These are phyloP conservation scores for Synergus umbraculus DNA, from an alignment of 2,888 invertebrate genomes.

Conservation along the genomic window DNA sequence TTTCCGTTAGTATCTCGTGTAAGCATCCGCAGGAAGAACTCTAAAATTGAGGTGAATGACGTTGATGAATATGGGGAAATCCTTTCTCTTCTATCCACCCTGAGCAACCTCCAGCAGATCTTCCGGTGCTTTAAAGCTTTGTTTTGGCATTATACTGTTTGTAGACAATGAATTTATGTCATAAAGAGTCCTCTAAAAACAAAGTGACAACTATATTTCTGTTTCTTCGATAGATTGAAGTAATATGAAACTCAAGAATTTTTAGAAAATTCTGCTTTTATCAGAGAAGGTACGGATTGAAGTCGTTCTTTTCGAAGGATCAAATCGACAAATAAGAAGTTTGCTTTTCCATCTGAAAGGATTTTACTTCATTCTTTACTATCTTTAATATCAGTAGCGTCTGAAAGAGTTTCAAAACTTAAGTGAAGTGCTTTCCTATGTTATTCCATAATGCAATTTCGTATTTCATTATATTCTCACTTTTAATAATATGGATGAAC, in stretches of 20 bases:
- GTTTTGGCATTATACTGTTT: not conserved
- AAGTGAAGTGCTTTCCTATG: conserved; percentile 17
- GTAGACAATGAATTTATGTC: not conserved
- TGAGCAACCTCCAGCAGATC: conserved; percentile 9
- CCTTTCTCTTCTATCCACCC: conserved; percentile 60
- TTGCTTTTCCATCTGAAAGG: conserved; percentile 12
- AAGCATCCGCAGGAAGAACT: conserved; percentile 61
- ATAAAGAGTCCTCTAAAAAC: not conserved
- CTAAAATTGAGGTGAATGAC: conserved; percentile 65
- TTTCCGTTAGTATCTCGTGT: conserved; percentile 18
- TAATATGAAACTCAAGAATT: not conserved
- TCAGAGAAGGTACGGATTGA: conserved; percentile 39
- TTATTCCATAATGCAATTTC: not conserved
- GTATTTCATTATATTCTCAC: conserved; percentile 4
- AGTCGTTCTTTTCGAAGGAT: conserved; percentile 17
- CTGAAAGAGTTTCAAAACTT: conserved; percentile 18
- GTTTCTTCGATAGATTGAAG: too few species aligned
- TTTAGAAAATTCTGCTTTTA: conserved; percentile 33
- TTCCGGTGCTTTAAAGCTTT: not conserved
- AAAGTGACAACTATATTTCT: too few species aligned
- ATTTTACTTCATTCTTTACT: conserved; percentile 12
- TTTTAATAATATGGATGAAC: not conserved
- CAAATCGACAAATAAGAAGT: conserved; percentile 20
- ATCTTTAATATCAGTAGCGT: conserved; percentile 10
- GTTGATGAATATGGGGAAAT: conserved; percentile 64